phyloP scores from a whole-genome alignment of 2,888 invertebrate species.

The Euclidia mi region DNA sequence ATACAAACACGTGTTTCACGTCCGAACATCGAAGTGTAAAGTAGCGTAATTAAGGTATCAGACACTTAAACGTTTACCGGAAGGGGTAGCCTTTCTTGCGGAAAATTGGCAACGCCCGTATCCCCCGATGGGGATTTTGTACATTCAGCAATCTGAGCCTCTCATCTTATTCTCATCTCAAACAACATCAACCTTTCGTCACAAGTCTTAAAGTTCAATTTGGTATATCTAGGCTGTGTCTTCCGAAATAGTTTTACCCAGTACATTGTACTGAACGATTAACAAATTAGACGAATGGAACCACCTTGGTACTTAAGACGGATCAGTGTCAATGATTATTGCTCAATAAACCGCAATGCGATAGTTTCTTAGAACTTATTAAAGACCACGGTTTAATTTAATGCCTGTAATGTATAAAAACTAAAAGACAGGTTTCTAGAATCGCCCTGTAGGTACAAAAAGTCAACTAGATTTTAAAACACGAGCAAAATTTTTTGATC shows the following conservation, averaged over 20 bases:
- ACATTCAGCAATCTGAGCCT: constrained; percentile 51
- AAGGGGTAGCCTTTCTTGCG: constrained; percentile 64
- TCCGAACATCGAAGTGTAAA: constrained; percentile 45
- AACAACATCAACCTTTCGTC: constrained; percentile 33
- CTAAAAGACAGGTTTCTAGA: no score
- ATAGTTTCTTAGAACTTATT: constrained; percentile 25
- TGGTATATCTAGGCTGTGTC: constrained; percentile 3
- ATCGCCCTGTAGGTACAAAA: no score
- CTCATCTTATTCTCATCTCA: constrained; percentile 13
- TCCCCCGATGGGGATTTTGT: constrained; percentile 45
- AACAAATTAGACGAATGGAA: constrained; percentile 51
- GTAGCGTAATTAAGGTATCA: constrained; percentile 66
- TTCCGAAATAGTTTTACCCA: constrained; percentile 41
- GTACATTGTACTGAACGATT: constrained; percentile 49
- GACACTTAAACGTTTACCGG: constrained; percentile 65
- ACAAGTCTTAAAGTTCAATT: constrained; percentile 8
- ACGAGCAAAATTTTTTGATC: no score
- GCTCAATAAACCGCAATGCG: constrained; percentile 44
- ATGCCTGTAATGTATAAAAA: no score
- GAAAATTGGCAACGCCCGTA: constrained; percentile 66
- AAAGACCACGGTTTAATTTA: no score
- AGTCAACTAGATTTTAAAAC: no score
- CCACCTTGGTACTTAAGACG: constrained; percentile 23
- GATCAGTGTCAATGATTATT: constrained; percentile 30
- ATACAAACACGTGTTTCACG: constrained; percentile 40